A percentile compares a stretch with the other conserved stretches of the same genome.
These are phyloP conservation scores for Malurus cyaneus DNA, from an alignment of 2,113 vertebrate species.

Conservation along the genomic window DNA sequence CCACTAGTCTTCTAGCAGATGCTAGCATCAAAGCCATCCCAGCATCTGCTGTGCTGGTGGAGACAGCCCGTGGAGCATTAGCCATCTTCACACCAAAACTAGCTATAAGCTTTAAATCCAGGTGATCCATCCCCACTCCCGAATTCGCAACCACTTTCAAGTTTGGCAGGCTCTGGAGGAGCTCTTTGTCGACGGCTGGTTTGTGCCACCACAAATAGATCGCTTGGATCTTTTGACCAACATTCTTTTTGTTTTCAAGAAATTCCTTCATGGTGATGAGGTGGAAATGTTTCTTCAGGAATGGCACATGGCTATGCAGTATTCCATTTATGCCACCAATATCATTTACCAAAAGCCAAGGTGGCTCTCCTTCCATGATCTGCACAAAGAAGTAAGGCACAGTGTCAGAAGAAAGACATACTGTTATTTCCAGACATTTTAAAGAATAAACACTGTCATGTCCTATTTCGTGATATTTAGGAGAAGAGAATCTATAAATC, in stretches of 20 bases:
- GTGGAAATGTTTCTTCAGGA: constrained; percentile 73
- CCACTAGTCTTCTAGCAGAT: constrained; percentile 72
- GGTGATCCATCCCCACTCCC: constrained; percentile 75
- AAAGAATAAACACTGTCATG: neutral
- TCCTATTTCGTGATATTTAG: neutral
- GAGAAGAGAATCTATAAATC: neutral
- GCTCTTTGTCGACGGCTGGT: constrained; percentile 31
- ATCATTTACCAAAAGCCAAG: constrained; percentile 59
- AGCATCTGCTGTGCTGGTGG: constrained; percentile 72
- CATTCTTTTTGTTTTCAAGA: constrained; percentile 36
- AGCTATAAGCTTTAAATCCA: constrained; percentile 74
- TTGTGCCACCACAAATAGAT: constrained; percentile 67
- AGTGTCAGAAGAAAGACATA: neutral
- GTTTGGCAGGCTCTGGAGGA: constrained; percentile 70
- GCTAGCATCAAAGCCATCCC: constrained; percentile 79
- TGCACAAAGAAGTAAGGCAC: neutral
- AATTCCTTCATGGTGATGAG: constrained; percentile 72
- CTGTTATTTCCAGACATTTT: neutral
- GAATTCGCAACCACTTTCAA: constrained; percentile 74
- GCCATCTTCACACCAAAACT: constrained; percentile 73
- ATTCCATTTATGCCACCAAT: constrained; percentile 13
- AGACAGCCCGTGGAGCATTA: constrained; percentile 71
- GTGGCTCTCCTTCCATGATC: constrained; percentile 55
- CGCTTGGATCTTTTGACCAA: constrained; percentile 58
- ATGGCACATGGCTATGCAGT: constrained; percentile 26